phyloP scores from a whole-genome alignment of 1,140 invertebrate species.

The Elysia chlorotica region DNA sequence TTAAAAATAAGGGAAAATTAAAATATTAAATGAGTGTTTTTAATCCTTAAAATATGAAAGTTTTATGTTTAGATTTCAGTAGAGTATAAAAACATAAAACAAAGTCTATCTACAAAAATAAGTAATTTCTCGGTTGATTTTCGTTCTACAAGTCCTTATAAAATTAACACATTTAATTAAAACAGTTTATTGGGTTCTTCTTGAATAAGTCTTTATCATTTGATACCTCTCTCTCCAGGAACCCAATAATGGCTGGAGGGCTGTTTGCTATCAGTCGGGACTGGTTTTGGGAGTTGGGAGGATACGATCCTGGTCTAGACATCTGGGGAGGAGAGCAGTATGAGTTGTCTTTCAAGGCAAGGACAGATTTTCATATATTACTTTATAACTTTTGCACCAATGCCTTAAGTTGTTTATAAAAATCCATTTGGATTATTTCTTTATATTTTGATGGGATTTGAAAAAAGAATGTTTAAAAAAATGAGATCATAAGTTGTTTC shows the following conservation, averaged over 20 bases:
- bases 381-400: no score
- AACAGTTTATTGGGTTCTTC: no score
- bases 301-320: conserved; percentile 72
- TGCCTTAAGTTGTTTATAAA: no score
- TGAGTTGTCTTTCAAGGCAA: conserved; percentile 71
- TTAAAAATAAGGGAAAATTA: neutral
- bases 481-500: no score
- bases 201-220: no score
- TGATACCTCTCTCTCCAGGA: no score
- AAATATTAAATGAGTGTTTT: neutral
- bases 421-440: no score
- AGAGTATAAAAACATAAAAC: neutral
- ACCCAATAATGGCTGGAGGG: conserved; percentile 75
- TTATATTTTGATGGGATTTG: no score
- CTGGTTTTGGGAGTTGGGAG: conserved; percentile 73
- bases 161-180: no score
- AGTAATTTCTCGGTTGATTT: neutral
- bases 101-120: neutral
- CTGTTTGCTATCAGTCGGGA: conserved; percentile 70
- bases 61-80: neutral
- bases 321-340: conserved; percentile 77
- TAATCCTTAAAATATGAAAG: neutral
- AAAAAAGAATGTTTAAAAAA: no score
- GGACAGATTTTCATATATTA: no score
- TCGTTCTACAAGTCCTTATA: no score